Conservation (phyloP, 2,888 invertebrate species). For the Polymixis lichenea region DNA sequence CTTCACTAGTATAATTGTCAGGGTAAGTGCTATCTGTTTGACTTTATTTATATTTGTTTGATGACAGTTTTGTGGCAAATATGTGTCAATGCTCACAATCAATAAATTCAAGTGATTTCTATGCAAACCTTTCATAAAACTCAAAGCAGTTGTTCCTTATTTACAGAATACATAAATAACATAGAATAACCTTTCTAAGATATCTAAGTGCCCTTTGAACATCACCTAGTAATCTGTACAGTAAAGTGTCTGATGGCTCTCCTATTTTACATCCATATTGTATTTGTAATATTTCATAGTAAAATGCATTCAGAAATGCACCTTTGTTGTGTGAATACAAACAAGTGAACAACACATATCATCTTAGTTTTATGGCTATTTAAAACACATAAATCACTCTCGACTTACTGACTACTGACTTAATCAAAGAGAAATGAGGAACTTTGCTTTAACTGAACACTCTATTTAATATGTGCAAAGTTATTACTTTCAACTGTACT, state of each 20-base stretch:
- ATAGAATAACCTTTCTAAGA: background rate
- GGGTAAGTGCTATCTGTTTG: conserved; percentile 14
- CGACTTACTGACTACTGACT: conserved; percentile 6
- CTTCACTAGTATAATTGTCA: conserved; percentile 4
- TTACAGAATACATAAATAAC: background rate
- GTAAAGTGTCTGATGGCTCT: background rate
- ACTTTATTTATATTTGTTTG: conserved; percentile 17
- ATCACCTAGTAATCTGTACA: background rate
- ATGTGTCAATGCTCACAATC: background rate
- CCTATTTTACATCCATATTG: background rate
- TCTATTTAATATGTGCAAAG: background rate
- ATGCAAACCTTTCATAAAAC: background rate
- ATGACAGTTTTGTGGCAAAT: conserved; percentile 10
- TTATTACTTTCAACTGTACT: background rate
- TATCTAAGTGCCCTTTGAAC: background rate
- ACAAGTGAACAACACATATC: background rate
- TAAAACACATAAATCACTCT: conserved; percentile 13
- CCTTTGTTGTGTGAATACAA: background rate
- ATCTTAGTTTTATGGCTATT: conserved; percentile 5
- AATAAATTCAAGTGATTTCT: background rate
- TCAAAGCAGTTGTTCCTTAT: background rate
- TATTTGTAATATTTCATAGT: background rate
- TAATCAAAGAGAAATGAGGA: conserved; percentile 40
- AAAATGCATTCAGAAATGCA: conserved; percentile 14
- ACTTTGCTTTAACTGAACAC: conserved; percentile 11